Base-by-base conservation (phyloP, 2,888 invertebrate genomes). In the Conistra vaccinii region DNA sequence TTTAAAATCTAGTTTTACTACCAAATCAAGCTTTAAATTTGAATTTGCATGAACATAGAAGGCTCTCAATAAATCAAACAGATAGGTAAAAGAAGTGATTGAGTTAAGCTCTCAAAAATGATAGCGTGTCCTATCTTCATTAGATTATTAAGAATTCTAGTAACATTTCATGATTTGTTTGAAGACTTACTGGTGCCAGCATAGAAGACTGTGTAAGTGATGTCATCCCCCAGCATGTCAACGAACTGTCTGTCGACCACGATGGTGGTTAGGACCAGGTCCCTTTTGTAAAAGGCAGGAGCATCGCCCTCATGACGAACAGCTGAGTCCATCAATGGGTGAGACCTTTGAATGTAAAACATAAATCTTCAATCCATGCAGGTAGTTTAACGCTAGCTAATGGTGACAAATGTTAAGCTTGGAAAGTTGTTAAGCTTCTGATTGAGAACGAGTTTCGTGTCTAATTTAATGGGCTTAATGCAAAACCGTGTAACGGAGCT, bases 321-420 rank as follows among this genome's bases (percentile, higher is more conserved):
- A 1, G 98, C 97, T 20, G 97, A 97, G 89, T 98, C 98, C 98
- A 98, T 98, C 74, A 98, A 93, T 1, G 98, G 97, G 91, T 98
- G 98, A 20, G 97, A 97, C 89, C 97, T 96, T 76, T 45, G 78
- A 83, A 71, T 76, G 42, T 29, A 76, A 35, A 39, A 42, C 73
- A 73, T 79, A 42, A 45, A 72, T 72, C 57, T 35, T 65, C 1
- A 35, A 78, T 23, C 10, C 57, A 42, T 53, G 29, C 55, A 6
- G 55, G 35, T 10, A 51, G 39, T 65, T 26, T 62, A 51, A 51
- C 26, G 23, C 55, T n/a, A 76, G 70, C 62, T 51, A 70, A 78
- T 78, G 48, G 55, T 76, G 39, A 63, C 55, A 71, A 71, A 78
- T 76, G 61, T 62, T 26, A 23, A 51, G 76, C 78, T 78, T 45